Percentiles rank a stretch among this genome's conserved stretches.
Conservation (phyloP, 2,113 vertebrate species). For the Noturus placidus region DNA sequence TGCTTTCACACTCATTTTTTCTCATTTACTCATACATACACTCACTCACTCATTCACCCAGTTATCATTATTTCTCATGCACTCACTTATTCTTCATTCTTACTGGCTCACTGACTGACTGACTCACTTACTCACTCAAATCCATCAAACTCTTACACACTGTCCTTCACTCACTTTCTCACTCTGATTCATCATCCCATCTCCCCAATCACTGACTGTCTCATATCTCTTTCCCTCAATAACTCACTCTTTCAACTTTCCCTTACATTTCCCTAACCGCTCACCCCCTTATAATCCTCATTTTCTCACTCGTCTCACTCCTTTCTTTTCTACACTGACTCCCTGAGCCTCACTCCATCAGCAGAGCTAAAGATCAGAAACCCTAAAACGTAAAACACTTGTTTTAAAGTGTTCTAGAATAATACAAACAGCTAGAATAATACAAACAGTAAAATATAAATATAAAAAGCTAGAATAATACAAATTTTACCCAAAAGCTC, state of each 20-base stretch:
- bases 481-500: background rate
- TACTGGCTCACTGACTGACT: too few relatives aligned
- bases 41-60: too few relatives aligned
- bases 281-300: background rate
- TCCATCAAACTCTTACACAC: background rate
- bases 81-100: background rate
- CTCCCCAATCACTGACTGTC: background rate
- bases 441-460: too few relatives aligned
- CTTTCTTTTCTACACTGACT: background rate
- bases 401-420: too few relatives aligned
- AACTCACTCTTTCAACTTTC: background rate
- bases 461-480: background rate
- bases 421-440: background rate
- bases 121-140: background rate
- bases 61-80: background rate
- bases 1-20: too few relatives aligned
- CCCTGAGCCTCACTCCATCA: background rate
- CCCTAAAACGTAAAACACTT: background rate
- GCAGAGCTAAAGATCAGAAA: background rate
- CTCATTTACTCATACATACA: too few relatives aligned
- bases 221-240: background rate
- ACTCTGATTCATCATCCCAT: background rate
- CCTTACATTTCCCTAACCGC: background rate
- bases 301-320: background rate
- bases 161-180: background rate